phyloP scores from a whole-genome alignment of 2,888 invertebrate species.

The Pammene fasciana region DNA sequence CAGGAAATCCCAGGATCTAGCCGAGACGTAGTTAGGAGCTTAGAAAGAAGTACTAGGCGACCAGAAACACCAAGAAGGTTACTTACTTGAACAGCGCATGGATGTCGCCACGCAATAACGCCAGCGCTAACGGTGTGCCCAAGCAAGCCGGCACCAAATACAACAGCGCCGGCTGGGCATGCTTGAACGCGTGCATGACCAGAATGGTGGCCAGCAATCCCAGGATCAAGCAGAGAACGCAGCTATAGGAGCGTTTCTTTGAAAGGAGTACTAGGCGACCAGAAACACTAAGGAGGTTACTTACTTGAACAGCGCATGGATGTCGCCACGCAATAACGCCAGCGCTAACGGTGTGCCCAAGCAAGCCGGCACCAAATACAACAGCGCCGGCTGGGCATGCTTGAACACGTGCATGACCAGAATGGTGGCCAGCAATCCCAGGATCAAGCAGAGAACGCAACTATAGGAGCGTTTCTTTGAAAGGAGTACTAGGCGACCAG shows the following conservation, averaged over 20 bases:
- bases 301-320: no score
- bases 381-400: conserved; percentile 98
- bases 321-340: conserved; percentile 90
- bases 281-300: no score
- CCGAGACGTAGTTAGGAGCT: no score
- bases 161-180: conserved; percentile 98
- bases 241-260: no score
- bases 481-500: neutral
- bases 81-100: no score
- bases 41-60: neutral
- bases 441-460: neutral
- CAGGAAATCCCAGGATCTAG: no score
- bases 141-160: conserved; percentile 99
- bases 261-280: neutral
- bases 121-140: conserved; percentile 94
- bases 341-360: conserved; percentile 94
- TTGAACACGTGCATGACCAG: conserved; percentile 99
- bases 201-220: conserved; percentile 88
- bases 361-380: conserved; percentile 98
- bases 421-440: conserved; percentile 86
- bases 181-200: conserved; percentile 99
- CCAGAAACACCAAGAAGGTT: no score
- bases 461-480: no score
- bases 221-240: no score
- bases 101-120: conserved; percentile 88